Base-by-base conservation (phyloP, 2,113 vertebrate species). In the Lepisosteus oculatus region DNA sequence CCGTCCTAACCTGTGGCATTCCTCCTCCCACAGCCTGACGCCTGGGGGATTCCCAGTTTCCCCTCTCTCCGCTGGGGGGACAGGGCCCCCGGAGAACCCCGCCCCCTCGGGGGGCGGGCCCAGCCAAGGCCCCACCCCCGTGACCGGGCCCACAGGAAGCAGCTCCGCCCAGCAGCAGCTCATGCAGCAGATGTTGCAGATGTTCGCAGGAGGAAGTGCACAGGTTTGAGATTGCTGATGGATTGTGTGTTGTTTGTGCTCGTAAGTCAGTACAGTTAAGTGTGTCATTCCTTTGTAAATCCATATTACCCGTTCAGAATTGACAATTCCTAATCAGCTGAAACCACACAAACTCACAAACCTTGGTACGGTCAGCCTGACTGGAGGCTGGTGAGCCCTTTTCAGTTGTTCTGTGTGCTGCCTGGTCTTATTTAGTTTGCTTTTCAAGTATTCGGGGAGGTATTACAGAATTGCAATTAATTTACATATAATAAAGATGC, bases 111-210 rank as follows among this genome's bases (percentile, higher is more conserved):
- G 57, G 55, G 8, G 69, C 45, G 67, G 57, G 79, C 72, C 74
- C 78, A 70, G 80, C 55, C 15, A 66, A 9, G 0, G 8, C 55
- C 42, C 78, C 73, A 74, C 74, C 15, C 66, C 80, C 67, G 59
- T 78, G 59, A 84, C 89, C 57, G 83, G 86, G 78, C 4, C 47
- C 47, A 0, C 47, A 9, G 47, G 5, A 6, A 67, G 93, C 81
- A 95, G 91, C 63, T 82, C 93, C 70, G 88, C 95, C 84, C 89
- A 94, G 92, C 97, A 99, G 87, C 97, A 99, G 89, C 94, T 99
- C 92, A 95, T 98, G 90, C 97, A 99, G 82, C 95, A 93, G 86
- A 93, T 93, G 92, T 80, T 93, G 77, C 92, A 93, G 84, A 92
- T 98, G 88, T 90, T 99, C 83, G 94, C 96, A 4, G 93, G 92